A percentile compares a stretch with the other conserved stretches of the same genome.
These are phyloP conservation scores for Poecilus cupreus DNA, from an alignment of 2,888 invertebrate species.

Conservation along the genomic window DNA sequence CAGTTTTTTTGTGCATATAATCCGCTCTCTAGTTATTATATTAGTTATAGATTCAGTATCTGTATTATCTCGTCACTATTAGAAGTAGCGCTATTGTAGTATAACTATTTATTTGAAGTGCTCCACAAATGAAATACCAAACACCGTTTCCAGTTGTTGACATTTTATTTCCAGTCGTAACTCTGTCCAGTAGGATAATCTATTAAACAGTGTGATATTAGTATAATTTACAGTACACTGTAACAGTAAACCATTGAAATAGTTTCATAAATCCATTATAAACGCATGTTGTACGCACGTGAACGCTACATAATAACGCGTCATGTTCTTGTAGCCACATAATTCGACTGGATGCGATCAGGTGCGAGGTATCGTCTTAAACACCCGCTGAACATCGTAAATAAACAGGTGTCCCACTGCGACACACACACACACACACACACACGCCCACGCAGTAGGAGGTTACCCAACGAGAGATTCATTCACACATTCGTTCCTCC, in stretches of 20 bases:
- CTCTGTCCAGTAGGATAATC: not conserved
- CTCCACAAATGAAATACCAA: no score
- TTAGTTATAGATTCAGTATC: no score
- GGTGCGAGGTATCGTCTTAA: conserved; percentile 6
- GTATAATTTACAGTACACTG: not conserved
- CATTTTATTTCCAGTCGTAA: no score
- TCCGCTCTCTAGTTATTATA: no score
- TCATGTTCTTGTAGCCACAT: not conserved
- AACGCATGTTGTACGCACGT: not conserved
- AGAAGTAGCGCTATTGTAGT: no score
- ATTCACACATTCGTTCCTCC: not conserved
- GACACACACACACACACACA: not conserved
- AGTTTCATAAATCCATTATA: conserved; percentile 8
- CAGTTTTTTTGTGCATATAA: no score
- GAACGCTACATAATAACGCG: not conserved
- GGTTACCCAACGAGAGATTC: not conserved
- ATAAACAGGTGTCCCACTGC: conserved; percentile 21
- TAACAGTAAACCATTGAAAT: not conserved
- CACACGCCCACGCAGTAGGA: no score
- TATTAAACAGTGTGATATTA: not conserved
- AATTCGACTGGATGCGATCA: not conserved
- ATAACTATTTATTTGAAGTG: no score
- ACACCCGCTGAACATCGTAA: conserved; percentile 6
- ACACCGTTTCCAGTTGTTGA: no score
- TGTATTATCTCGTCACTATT: no score